Percentiles rank a stretch among this genome's conserved stretches.
Evolutionary conservation across 2,888 invertebrate genomes (phyloP).

Genomic region (Cyrtodaria siliqua): DNA sequence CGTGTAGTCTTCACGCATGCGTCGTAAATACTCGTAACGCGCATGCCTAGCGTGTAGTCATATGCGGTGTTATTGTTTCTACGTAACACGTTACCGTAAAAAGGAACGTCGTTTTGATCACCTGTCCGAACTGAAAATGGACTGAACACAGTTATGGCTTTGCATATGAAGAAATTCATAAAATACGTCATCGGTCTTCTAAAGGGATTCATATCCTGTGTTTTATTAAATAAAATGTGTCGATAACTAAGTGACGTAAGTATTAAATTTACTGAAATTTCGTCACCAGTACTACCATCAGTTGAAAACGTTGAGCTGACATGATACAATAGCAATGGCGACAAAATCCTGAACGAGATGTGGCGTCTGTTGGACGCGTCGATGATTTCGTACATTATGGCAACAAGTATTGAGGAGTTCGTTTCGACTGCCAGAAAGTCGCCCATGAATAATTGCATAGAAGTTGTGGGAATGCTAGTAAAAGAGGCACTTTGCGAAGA

Average conservation of each 20-base stretch:
- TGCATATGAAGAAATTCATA: slow-evolving; percentile 52
- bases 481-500: slow-evolving; percentile 8
- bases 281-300: neutral
- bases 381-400: slow-evolving; percentile 27
- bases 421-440: slow-evolving; percentile 54
- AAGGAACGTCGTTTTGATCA: slow-evolving; percentile 42
- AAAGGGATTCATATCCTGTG: slow-evolving; percentile 33
- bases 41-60: slow-evolving; percentile 68
- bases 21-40: slow-evolving; percentile 65
- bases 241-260: slow-evolving; percentile 22
- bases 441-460: slow-evolving; percentile 35
- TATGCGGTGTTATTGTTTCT: slow-evolving; percentile 49
- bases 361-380: slow-evolving; percentile 30
- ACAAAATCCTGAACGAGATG: slow-evolving; percentile 30
- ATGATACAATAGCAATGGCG: slow-evolving; percentile 49
- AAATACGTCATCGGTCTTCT: slow-evolving; percentile 45
- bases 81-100: slow-evolving; percentile 28
- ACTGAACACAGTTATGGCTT: slow-evolving; percentile 15
- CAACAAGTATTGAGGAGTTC: slow-evolving; percentile 40
- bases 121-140: slow-evolving; percentile 35
- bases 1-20: slow-evolving; percentile 56
- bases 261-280: slow-evolving; percentile 31
- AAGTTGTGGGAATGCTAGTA: neutral
- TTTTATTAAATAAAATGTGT: slow-evolving; percentile 40
- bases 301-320: slow-evolving; percentile 22